Conservation (phyloP, 2,797 vertebrate species). For the Anguilla pacifica region DNA sequence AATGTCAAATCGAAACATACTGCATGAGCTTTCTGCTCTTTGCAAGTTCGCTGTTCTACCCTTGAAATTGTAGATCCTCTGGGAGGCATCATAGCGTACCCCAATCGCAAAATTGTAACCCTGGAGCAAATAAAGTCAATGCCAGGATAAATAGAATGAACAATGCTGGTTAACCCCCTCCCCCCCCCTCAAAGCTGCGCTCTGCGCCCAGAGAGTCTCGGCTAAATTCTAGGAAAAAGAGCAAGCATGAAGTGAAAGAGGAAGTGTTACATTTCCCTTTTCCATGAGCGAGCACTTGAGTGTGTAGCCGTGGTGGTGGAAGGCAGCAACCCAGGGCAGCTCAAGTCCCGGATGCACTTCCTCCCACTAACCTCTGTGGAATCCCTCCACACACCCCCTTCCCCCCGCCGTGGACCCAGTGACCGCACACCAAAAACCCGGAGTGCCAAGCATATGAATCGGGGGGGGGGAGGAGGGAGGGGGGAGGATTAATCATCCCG, state of each 20-base stretch:
- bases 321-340: not conserved
- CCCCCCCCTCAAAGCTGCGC: not conserved
- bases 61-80: not conserved
- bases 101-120: not conserved
- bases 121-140: not conserved
- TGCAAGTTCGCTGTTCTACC: not conserved
- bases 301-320: not conserved
- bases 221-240: not conserved
- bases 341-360: constrained; percentile 14
- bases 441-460: constrained; percentile 33
- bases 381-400: not conserved
- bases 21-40: not conserved
- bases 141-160: not conserved
- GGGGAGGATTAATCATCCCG: not conserved
- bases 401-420: not conserved
- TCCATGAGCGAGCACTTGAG: not conserved
- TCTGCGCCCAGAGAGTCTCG: not conserved
- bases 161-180: not conserved
- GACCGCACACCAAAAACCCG: not conserved
- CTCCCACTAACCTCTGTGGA: constrained; percentile 26
- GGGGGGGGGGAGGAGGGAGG: not conserved
- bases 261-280: constrained; percentile 12
- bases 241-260: not conserved
- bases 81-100: not conserved
- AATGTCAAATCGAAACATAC: not conserved